phyloP scores from a whole-genome alignment of 37 sponge, comb jelly and placozoan species.

The Sycon ciliatum region DNA sequence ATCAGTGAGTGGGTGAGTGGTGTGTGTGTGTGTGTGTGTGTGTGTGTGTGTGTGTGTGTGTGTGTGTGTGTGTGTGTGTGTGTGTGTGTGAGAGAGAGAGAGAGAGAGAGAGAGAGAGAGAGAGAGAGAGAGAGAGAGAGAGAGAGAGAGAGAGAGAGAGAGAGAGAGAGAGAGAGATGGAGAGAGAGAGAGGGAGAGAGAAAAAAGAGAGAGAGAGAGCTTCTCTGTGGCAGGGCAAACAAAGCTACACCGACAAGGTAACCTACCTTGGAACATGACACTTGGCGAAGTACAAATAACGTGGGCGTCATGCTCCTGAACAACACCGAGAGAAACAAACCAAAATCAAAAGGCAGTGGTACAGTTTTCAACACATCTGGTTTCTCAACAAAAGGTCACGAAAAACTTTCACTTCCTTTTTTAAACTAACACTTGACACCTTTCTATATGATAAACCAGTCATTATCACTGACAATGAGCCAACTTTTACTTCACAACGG shows the following conservation, averaged over 20 bases:
- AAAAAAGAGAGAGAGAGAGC: not conserved
- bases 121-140: not conserved
- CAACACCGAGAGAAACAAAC: too few relatives aligned
- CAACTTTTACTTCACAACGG: too few relatives aligned
- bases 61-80: constrained; percentile 5
- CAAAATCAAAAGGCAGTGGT: not conserved
- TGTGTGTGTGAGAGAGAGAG: not conserved
- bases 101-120: not conserved
- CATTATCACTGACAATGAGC: too few relatives aligned
- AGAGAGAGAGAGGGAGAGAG: not conserved
- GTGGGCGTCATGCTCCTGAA: constrained; percentile 77
- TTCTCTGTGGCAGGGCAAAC: too few relatives aligned
- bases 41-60: constrained; percentile 5
- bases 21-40: constrained; percentile 5
- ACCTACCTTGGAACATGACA: constrained; percentile 77
- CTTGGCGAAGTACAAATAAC: constrained; percentile 80
- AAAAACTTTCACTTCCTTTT: too few relatives aligned
- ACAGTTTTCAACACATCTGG: too few relatives aligned
- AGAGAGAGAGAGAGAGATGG: not conserved
- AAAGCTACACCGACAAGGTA: not conserved
- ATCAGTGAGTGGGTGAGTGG: too few relatives aligned
- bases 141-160: not conserved
- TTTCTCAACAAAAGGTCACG: too few relatives aligned
- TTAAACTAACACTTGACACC: too few relatives aligned
- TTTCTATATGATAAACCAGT: too few relatives aligned